Evolutionary conservation across 1,140 invertebrate genomes (phyloP).

Genomic region (Philaenus spumarius): DNA sequence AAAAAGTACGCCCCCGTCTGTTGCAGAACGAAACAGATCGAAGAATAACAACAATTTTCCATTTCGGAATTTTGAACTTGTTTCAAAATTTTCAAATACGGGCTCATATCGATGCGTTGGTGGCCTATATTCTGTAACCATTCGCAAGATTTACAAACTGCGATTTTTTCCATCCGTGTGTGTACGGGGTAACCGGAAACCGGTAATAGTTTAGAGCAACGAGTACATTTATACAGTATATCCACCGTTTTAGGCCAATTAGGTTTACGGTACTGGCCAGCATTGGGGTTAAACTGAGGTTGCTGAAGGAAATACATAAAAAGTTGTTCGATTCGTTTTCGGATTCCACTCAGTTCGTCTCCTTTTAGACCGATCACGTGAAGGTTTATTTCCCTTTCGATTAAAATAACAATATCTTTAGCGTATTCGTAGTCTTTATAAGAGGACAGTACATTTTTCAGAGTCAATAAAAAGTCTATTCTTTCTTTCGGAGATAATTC

Average conservation of each 20-base stretch:
- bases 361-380: conserved; percentile 43
- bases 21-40: conserved; percentile 25
- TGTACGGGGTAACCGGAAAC: conserved; percentile 20
- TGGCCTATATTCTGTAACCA: conserved; percentile 25
- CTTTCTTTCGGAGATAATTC: conserved; percentile 44
- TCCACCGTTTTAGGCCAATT: conserved; percentile 3
- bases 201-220: conserved; percentile 23
- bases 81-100: conserved; percentile 24
- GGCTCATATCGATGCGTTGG: conserved; percentile 25
- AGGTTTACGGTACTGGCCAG: conserved; percentile 5
- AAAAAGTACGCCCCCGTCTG: conserved; percentile 55
- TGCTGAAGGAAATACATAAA: conserved; percentile 23
- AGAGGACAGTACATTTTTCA: conserved; percentile 48
- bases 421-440: conserved; percentile 42
- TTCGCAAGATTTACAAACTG: conserved; percentile 24
- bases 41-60: conserved; percentile 18
- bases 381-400: conserved; percentile 54
- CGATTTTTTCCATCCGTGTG: conserved; percentile 16
- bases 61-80: conserved; percentile 23
- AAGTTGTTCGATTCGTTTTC: conserved; percentile 45
- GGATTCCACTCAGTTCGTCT: conserved; percentile 46
- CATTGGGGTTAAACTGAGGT: conserved; percentile 24
- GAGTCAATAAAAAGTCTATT: conserved; percentile 47
- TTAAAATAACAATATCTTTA: conserved; percentile 46
- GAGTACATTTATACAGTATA: conserved; percentile 18